Percentiles rank a stretch among this genome's conserved stretches.
phyloP scores from a whole-genome alignment of 1,140 invertebrate species.

The Apis laboriosa region DNA sequence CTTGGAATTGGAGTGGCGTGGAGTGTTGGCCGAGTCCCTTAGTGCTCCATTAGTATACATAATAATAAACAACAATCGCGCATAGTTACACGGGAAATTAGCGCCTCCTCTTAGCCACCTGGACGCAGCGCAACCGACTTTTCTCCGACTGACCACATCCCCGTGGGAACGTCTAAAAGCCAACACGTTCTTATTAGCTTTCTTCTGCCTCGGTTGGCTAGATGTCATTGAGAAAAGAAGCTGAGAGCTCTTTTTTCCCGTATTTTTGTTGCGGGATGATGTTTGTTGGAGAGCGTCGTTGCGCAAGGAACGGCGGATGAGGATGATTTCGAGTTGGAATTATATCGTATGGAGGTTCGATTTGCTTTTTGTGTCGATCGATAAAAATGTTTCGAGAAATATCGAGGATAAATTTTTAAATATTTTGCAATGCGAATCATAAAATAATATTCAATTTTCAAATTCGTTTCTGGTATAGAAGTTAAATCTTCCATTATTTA shows the following conservation, averaged over 20 bases:
- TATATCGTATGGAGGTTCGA: too few species aligned
- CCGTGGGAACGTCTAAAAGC: constrained; percentile 45
- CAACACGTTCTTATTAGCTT: constrained; percentile 40
- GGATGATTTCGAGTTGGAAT: not conserved
- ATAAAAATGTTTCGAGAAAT: too few species aligned
- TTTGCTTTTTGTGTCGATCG: too few species aligned
- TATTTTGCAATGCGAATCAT: too few species aligned
- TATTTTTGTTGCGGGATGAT: not conserved
- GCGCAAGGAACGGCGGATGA: not conserved
- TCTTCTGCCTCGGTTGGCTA: not conserved
- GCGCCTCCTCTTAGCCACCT: constrained; percentile 26
- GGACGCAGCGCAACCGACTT: constrained; percentile 1
- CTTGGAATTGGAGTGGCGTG: constrained; percentile 49
- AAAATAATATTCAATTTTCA: too few species aligned
- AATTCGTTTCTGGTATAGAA: too few species aligned
- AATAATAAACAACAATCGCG: constrained; percentile 60
- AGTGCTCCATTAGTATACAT: constrained; percentile 55
- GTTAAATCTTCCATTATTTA: too few species aligned
- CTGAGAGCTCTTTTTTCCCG: constrained; percentile 27
- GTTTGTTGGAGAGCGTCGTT: not conserved
- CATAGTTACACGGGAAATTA: constrained; percentile 29
- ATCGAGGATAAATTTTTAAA: too few species aligned
- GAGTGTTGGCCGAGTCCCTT: constrained; percentile 33
- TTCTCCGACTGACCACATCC: constrained; percentile 1
- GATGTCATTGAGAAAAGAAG: not conserved